Conservation (phyloP, 1,140 invertebrate genomes). For the Varroa destructor region DNA sequence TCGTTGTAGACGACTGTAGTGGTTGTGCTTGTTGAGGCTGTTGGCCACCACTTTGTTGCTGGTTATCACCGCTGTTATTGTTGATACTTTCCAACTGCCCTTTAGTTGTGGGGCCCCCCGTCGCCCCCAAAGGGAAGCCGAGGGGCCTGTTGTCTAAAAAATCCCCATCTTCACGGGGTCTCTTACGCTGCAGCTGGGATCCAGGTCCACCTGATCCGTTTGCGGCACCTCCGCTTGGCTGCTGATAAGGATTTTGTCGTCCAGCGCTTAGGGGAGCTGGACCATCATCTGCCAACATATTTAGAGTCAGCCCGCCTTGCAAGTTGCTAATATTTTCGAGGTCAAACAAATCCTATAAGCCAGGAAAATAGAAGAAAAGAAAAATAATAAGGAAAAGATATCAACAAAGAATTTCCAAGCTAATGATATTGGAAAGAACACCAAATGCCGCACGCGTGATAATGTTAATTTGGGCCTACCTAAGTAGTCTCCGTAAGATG, state of each 20-base stretch:
- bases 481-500: no score
- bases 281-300: slow-evolving; percentile 27
- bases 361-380: background rate
- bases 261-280: no score
- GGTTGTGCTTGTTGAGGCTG: no score
- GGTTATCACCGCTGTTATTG: background rate
- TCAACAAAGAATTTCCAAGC: background rate
- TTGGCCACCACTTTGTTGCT: no score
- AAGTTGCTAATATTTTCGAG: slow-evolving; percentile 16
- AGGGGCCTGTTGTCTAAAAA: slow-evolving; percentile 13
- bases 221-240: no score
- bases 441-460: no score
- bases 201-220: no score
- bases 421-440: no score
- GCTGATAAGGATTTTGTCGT: no score
- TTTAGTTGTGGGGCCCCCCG: slow-evolving; percentile 19
- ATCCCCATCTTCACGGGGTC: slow-evolving; percentile 23
- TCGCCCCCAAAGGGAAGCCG: background rate
- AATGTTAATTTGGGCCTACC: no score
- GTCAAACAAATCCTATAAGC: slow-evolving; percentile 30
- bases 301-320: slow-evolving; percentile 7
- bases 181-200: no score
- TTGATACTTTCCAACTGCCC: slow-evolving; percentile 9
- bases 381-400: background rate
- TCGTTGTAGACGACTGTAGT: no score